phyloP scores from a whole-genome alignment of 2,113 vertebrate species.

The Uria aalge region DNA sequence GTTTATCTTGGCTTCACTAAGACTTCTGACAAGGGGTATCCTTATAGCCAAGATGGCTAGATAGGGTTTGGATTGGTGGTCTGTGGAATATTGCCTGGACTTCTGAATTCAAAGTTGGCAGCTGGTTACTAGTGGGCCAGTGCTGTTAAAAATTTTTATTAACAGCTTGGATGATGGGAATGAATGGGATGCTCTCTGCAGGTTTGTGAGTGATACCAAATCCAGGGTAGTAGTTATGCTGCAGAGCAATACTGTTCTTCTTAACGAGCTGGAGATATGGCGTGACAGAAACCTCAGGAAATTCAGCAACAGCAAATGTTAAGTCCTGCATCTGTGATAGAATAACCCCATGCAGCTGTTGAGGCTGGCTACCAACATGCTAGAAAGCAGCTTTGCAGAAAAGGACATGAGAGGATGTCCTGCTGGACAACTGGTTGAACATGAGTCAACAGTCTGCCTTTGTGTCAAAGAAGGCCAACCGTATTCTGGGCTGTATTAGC shows the following conservation, averaged over 20 bases:
- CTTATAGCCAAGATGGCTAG: background rate
- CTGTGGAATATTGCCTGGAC: background rate
- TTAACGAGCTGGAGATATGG: background rate
- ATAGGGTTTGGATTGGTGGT: background rate
- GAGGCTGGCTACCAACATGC: background rate
- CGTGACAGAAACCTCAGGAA: background rate
- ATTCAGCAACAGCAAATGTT: background rate
- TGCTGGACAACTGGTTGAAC: accelerated
- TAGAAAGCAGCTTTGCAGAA: background rate
- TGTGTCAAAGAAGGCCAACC: background rate
- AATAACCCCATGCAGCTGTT: background rate
- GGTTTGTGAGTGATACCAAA: background rate
- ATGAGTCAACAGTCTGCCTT: background rate
- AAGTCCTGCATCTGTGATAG: background rate
- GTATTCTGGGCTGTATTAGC: background rate
- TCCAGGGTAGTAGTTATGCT: background rate
- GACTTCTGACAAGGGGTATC: background rate
- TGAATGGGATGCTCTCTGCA: background rate
- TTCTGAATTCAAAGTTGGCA: background rate
- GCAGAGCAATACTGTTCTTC: background rate
- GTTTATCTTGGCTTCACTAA: background rate
- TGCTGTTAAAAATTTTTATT: background rate
- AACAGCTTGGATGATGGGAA: background rate
- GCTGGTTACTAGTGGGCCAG: background rate
- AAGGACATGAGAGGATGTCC: accelerated